Conservation (phyloP, 2,113 vertebrate genomes). For the Zonotrichia leucophrys region DNA sequence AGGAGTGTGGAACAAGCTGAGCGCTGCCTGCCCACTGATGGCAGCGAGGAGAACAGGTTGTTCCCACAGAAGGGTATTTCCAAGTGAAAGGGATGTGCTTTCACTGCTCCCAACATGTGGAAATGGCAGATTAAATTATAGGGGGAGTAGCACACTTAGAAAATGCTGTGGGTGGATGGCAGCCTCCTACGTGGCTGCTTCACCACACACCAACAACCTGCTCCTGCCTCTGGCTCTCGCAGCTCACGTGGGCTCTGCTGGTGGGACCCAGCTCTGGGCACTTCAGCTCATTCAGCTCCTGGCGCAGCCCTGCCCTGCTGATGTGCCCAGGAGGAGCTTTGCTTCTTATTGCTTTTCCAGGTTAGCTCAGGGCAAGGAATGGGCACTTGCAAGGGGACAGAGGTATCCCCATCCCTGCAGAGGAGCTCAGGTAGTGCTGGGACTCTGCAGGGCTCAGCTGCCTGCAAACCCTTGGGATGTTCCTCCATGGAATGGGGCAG, state of each 20-base stretch:
- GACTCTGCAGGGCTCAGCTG: not conserved
- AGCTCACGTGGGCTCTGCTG: not conserved
- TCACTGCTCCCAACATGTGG: constrained; percentile 24
- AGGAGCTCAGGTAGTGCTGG: not conserved
- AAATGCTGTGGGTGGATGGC: constrained; percentile 10
- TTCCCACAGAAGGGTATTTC: constrained; percentile 52
- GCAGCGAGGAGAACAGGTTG: constrained; percentile 49
- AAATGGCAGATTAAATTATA: constrained; percentile 58
- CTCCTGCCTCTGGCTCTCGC: not conserved
- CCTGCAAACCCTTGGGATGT: not conserved
- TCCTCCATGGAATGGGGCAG: not conserved
- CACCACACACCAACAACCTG: not conserved
- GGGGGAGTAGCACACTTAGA: constrained; percentile 29
- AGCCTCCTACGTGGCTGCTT: constrained; percentile 20
- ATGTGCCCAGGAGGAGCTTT: not conserved
- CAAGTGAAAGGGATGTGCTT: constrained; percentile 55
- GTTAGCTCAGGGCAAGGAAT: not conserved
- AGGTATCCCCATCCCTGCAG: not conserved
- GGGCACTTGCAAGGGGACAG: not conserved
- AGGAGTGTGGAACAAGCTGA: constrained; percentile 31
- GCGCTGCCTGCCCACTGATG: not conserved
- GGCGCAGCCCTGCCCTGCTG: not conserved
- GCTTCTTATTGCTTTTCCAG: not conserved
- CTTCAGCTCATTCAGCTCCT: rapidly evolving
- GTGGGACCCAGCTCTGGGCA: not conserved